Conservation (phyloP, 2,888 invertebrate species). For the Netelia melanura region DNA sequence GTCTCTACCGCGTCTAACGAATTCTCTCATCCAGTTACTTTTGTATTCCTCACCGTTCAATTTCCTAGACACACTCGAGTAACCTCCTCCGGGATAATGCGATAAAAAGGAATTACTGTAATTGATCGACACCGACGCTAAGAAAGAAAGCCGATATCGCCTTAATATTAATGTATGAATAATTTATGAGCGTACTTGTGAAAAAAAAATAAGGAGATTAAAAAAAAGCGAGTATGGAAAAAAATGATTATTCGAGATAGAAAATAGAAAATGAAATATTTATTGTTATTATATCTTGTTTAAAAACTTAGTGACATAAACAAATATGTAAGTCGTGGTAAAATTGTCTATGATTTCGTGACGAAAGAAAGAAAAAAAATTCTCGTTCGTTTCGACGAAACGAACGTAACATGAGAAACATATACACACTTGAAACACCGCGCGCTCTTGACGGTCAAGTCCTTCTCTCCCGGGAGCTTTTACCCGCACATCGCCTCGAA, state of each 20-base stretch:
- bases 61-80: neutral
- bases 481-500: constrained; percentile 6
- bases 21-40: constrained; percentile 51
- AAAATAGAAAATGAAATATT: too few species aligned
- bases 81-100: neutral
- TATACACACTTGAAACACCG: constrained; percentile 37
- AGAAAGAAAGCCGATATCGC: neutral
- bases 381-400: constrained; percentile 6
- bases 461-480: constrained; percentile 42
- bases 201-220: too few species aligned
- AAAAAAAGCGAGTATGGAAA: neutral
- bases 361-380: neutral
- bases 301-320: too few species aligned
- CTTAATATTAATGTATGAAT: neutral
- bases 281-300: too few species aligned
- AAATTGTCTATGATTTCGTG: neutral
- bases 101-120: constrained; percentile 24
- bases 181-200: neutral
- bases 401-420: constrained; percentile 63
- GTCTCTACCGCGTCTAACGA: constrained; percentile 42
- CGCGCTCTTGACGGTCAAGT: constrained; percentile 14
- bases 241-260: neutral
- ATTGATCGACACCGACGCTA: constrained; percentile 32
- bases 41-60: neutral
- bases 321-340: too few species aligned